These are phyloP conservation scores for Felis chaus DNA, from an alignment of 2,113 vertebrate species.

Conservation along the genomic window DNA sequence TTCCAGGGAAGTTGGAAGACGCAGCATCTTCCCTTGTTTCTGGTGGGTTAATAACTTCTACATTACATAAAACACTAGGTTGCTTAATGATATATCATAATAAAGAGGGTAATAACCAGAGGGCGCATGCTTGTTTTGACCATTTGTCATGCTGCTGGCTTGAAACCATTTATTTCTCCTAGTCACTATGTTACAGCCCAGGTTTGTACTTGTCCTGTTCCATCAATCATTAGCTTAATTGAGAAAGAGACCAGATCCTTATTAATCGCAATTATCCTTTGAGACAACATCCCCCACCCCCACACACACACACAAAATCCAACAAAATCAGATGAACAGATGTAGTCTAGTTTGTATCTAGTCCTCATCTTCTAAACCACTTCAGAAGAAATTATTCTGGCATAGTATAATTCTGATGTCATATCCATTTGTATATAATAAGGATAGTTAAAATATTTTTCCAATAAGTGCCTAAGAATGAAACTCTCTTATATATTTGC, in stretches of 20 bases:
- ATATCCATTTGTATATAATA: background rate
- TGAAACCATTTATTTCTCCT: slow-evolving; percentile 42
- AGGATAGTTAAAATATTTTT: background rate
- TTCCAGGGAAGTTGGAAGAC: background rate
- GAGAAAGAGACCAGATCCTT: background rate
- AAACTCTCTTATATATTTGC: background rate
- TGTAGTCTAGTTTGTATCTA: background rate
- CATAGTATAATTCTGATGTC: background rate
- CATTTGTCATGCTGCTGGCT: background rate
- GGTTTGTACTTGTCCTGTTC: background rate
- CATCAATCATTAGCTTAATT: background rate
- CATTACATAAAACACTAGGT: background rate
- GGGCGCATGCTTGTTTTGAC: background rate
- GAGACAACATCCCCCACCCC: background rate
- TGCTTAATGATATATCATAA: background rate
- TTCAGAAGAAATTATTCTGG: background rate
- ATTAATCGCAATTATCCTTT: background rate
- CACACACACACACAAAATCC: background rate
- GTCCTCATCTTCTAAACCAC: background rate
- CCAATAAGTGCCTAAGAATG: background rate
- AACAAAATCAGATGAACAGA: background rate
- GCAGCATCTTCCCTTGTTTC: background rate
- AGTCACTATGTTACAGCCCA: background rate
- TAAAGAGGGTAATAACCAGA: background rate
- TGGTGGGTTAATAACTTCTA: background rate